A percentile compares a stretch with the other conserved stretches of the same genome.
Conservation (phyloP, 1,140 invertebrate genomes). For the Ptiloglossa arizonensis region DNA sequence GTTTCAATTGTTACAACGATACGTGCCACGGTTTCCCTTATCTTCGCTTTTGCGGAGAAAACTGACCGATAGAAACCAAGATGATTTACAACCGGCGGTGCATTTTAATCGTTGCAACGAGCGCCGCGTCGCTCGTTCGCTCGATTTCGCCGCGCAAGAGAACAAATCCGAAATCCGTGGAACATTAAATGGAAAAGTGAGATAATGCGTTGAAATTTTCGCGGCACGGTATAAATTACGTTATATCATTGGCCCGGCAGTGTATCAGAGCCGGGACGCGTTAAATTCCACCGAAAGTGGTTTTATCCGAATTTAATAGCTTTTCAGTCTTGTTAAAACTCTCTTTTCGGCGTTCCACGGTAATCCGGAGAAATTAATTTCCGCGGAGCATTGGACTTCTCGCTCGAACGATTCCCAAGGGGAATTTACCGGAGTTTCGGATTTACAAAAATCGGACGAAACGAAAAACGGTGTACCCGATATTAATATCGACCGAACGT, state of each 20-base stretch:
- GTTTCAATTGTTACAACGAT: constrained; percentile 47
- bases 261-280: neutral
- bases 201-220: neutral
- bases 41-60: constrained; percentile 10
- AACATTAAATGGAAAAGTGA: neutral
- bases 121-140: neutral
- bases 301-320: neutral
- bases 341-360: neutral
- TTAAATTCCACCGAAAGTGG: neutral
- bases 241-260: too few relatives aligned
- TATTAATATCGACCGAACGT: too few relatives aligned
- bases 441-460: too few relatives aligned
- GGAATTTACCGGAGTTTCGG: too few relatives aligned
- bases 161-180: neutral
- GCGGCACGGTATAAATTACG: neutral
- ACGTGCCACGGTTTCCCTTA: constrained; percentile 30
- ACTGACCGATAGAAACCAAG: constrained; percentile 23
- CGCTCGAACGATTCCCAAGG: too few relatives aligned
- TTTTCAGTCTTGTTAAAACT: neutral
- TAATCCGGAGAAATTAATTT: neutral
- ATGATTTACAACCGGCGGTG: constrained; percentile 35
- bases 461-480: too few relatives aligned
- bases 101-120: constrained; percentile 32
- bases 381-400: too few relatives aligned
- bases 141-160: neutral